A percentile compares a stretch with the other conserved stretches of the same genome.
These are phyloP conservation scores for Drosophila ercepeae DNA, from an alignment of 1,140 invertebrate genomes.

Conservation along the genomic window DNA sequence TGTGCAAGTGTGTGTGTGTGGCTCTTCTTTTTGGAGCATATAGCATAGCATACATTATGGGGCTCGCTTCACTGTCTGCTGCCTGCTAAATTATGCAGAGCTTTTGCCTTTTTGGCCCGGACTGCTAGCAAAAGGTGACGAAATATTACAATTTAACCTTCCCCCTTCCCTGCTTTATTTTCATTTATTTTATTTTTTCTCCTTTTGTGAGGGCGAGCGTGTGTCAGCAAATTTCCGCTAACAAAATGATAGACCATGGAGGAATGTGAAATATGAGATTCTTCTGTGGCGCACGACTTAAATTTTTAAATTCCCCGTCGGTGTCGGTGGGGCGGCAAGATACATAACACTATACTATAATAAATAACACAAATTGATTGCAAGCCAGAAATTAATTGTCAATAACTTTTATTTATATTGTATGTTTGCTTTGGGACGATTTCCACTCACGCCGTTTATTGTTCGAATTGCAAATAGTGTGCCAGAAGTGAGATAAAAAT, in stretches of 20 bases:
- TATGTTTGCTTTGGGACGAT: constrained; percentile 28
- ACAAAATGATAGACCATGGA: constrained; percentile 63
- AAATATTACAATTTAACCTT: constrained; percentile 82
- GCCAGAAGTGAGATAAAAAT: constrained; percentile 46
- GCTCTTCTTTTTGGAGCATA: constrained; percentile 20
- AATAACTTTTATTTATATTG: constrained; percentile 41
- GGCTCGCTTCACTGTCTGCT: constrained; percentile 55
- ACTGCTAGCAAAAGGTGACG: constrained; percentile 64
- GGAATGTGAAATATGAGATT: constrained; percentile 38
- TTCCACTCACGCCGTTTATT: constrained; percentile 28
- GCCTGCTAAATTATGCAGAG: constrained; percentile 77
- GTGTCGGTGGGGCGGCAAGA: not conserved
- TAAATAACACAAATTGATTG: constrained; percentile 52
- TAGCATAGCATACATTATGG: constrained; percentile 66
- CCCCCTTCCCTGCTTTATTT: not conserved
- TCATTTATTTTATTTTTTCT: not conserved
- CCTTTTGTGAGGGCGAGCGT: constrained; percentile 1
- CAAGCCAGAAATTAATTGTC: constrained; percentile 47
- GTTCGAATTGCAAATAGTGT: constrained; percentile 29
- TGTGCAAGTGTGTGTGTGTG: constrained; percentile 21
- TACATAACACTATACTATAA: constrained; percentile 22
- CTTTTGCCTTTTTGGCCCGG: constrained; percentile 56
- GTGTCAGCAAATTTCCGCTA: constrained; percentile 69
- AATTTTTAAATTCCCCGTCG: constrained; percentile 34
- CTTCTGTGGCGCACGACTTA: constrained; percentile 2